Evolutionary conservation across 1,140 invertebrate species (phyloP).

Genomic region (Danaus melanippus): DNA sequence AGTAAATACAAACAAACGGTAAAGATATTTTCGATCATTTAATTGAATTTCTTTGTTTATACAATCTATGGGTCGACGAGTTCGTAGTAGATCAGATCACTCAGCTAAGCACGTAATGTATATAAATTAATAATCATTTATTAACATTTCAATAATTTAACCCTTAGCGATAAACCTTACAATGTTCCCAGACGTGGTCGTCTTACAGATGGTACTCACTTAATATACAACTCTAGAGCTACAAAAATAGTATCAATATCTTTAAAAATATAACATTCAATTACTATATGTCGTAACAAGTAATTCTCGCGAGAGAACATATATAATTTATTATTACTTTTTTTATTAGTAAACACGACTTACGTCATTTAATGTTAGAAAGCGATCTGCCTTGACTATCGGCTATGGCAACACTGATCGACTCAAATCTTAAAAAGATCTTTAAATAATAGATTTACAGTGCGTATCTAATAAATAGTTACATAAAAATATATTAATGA

Average conservation of each 20-base stretch:
- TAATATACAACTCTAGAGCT: constrained; percentile 42
- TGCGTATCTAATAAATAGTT: constrained; percentile 56
- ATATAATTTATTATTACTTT: constrained; percentile 54
- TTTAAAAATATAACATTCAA: constrained; percentile 68
- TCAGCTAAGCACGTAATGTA: constrained; percentile 62
- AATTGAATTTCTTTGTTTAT: constrained; percentile 65
- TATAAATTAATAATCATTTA: constrained; percentile 60
- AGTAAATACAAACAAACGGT: constrained; percentile 53
- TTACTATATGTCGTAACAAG: constrained; percentile 59
- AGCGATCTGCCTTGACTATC: constrained; percentile 34
- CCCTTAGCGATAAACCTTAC: constrained; percentile 61
- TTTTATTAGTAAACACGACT: constrained; percentile 64
- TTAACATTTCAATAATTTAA: constrained; percentile 69
- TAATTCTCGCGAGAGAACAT: constrained; percentile 57
- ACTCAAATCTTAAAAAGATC: constrained; percentile 18
- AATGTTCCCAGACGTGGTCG: constrained; percentile 60
- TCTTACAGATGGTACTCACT: constrained; percentile 49
- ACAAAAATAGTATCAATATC: constrained; percentile 50
- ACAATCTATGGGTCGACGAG: constrained; percentile 64
- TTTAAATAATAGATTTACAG: no score
- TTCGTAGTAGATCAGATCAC: constrained; percentile 68
- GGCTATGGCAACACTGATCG: constrained; percentile 45
- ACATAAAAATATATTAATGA: constrained; percentile 54
- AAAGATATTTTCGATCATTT: constrained; percentile 58
- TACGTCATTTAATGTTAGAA: constrained; percentile 58